Evolutionary conservation across 2,797 vertebrate species (phyloP).

Genomic region (Distichodus sexfasciatus): DNA sequence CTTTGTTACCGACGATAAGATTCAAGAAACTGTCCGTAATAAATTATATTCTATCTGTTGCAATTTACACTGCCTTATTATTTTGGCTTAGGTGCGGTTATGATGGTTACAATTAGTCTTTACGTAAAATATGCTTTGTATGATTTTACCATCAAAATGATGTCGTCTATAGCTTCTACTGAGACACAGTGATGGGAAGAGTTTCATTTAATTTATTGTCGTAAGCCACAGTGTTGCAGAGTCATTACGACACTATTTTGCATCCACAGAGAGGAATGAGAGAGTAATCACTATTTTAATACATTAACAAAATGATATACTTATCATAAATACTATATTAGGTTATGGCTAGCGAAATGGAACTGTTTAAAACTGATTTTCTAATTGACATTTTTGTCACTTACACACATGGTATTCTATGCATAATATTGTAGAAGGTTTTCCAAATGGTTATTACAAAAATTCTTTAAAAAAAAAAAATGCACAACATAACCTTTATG

Average conservation of each 20-base stretch:
- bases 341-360: neutral
- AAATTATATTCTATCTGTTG: neutral
- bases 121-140: neutral
- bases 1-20: neutral
- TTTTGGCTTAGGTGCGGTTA: conserved; percentile 3
- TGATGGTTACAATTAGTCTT: neutral
- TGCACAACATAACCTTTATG: conserved; percentile 68
- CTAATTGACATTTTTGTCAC: conserved; percentile 68
- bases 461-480: conserved; percentile 58
- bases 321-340: neutral
- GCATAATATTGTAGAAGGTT: conserved; percentile 58
- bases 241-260: neutral
- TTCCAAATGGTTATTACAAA: conserved; percentile 57
- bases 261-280: neutral
- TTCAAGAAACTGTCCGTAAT: neutral
- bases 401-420: conserved; percentile 71
- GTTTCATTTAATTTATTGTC: neutral
- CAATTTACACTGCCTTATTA: neutral
- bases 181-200: neutral
- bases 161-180: too few relatives aligned
- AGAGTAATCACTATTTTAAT: neutral
- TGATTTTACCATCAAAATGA: neutral
- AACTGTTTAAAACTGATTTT: conserved; percentile 63
- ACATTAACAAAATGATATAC: neutral
- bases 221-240: conserved; percentile 1